These are phyloP conservation scores for Pterostichus madidus DNA, from an alignment of 2,888 invertebrate species.

Conservation along the genomic window DNA sequence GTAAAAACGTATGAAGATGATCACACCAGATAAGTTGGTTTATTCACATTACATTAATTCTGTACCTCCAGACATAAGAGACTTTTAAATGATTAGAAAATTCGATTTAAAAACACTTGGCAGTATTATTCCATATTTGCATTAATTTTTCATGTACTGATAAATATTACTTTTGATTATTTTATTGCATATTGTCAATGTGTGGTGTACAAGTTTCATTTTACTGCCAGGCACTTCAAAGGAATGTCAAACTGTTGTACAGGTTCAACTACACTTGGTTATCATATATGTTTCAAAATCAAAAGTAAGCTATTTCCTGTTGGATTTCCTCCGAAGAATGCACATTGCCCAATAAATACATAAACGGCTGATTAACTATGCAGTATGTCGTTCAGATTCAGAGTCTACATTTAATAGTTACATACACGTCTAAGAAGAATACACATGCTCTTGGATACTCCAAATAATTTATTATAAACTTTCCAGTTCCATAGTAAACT, in stretches of 20 bases:
- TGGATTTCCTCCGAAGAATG: conserved; percentile 30
- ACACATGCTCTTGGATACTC: conserved; percentile 7
- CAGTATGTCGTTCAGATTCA: conserved; percentile 48
- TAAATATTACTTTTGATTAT: conserved; percentile 59
- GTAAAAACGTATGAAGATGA: conserved; percentile 64
- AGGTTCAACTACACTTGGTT: conserved; percentile 44
- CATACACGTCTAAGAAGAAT: conserved; percentile 52
- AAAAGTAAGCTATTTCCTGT: conserved; percentile 22
- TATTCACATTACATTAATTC: conserved; percentile 54
- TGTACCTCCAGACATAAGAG: conserved; percentile 31
- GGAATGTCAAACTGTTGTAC: conserved; percentile 59
- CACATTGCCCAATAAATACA: conserved; percentile 53
- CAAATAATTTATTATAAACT: conserved; percentile 16
- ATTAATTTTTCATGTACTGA: conserved; percentile 49
- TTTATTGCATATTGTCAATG: conserved; percentile 65
- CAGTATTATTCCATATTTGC: conserved; percentile 51
- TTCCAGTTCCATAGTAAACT: neutral
- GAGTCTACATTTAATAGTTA: conserved; percentile 53
- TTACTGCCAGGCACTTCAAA: conserved; percentile 66
- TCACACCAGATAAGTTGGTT: conserved; percentile 56
- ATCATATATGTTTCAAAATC: neutral
- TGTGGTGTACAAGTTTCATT: conserved; percentile 38
- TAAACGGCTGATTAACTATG: conserved; percentile 24
- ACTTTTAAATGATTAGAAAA: conserved; percentile 47
- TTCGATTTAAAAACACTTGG: conserved; percentile 61